These are phyloP conservation scores for Erebia ligea DNA, from an alignment of 2,888 invertebrate genomes.

Conservation along the genomic window DNA sequence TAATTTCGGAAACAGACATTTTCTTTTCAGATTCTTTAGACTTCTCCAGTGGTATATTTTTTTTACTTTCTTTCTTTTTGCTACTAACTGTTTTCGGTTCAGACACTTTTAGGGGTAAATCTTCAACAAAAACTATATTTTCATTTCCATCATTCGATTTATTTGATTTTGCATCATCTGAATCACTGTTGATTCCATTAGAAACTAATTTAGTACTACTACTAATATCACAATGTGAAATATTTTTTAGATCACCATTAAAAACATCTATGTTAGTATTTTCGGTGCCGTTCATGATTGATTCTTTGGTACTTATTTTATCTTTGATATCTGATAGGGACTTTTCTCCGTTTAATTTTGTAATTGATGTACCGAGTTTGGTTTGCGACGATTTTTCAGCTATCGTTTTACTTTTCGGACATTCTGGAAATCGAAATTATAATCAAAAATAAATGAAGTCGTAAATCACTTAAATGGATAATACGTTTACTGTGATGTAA, in stretches of 20 bases:
- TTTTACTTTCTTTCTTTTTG: conserved; percentile 70
- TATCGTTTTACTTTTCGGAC: conserved; percentile 61
- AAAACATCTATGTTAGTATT: conserved; percentile 59
- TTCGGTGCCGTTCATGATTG: conserved; percentile 72
- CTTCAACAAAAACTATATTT: conserved; percentile 45
- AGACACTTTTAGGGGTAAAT: conserved; percentile 54
- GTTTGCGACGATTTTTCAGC: conserved; percentile 63
- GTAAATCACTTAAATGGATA: conserved; percentile 1
- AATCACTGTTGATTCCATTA: conserved; percentile 76
- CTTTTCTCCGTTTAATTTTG: conserved; percentile 67
- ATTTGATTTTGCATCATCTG: conserved; percentile 68
- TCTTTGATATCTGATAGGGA: conserved; percentile 60
- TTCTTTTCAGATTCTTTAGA: conserved; percentile 61
- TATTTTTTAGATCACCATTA: conserved; percentile 73
- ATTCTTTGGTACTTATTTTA: conserved; percentile 75
- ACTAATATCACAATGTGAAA: conserved; percentile 81
- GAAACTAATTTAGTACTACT: conserved; percentile 79
- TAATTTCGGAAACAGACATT: conserved; percentile 54
- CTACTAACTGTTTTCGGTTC: conserved; percentile 59
- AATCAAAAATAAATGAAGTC: background rate
- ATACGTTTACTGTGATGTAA: background rate
- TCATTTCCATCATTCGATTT: conserved; percentile 67
- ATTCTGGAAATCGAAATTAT: conserved; percentile 56
- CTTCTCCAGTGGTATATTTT: conserved; percentile 59
- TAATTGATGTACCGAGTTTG: conserved; percentile 55